phyloP scores from a whole-genome alignment of 1,140 invertebrate species.

The Aleiodes sp. region DNA sequence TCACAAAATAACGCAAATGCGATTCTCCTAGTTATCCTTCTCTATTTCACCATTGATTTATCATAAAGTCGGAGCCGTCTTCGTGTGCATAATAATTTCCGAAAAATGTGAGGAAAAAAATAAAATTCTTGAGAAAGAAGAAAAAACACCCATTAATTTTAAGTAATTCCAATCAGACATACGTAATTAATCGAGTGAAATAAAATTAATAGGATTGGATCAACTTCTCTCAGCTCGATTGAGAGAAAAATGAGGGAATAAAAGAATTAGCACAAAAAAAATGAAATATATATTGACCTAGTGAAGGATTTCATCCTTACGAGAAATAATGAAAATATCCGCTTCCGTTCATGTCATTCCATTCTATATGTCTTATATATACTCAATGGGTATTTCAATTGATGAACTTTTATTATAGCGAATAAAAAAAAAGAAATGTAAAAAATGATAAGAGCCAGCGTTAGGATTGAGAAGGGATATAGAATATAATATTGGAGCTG shows the following conservation, averaged over 20 bases:
- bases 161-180: conserved; percentile 7
- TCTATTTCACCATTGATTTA: too few relatives aligned
- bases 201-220: conserved; percentile 24
- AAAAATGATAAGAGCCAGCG: neutral
- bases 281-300: conserved; percentile 7
- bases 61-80: neutral
- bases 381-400: neutral
- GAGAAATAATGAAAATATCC: neutral
- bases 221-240: conserved; percentile 27
- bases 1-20: too few relatives aligned
- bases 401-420: conserved; percentile 8
- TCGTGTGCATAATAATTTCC: neutral
- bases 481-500: neutral
- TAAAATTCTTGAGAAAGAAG: neutral
- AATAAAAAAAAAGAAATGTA: neutral
- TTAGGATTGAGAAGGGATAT: neutral
- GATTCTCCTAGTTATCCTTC: too few relatives aligned
- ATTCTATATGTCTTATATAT: neutral
- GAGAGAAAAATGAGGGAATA: neutral
- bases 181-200: conserved; percentile 8
- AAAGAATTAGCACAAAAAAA: neutral
- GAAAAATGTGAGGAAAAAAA: neutral
- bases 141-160: neutral
- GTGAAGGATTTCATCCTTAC: neutral
- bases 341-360: conserved; percentile 12